Percentiles rank a stretch among this genome's conserved stretches.
Evolutionary conservation across 2,113 vertebrate species (phyloP).

Genomic region (Progne subis): DNA sequence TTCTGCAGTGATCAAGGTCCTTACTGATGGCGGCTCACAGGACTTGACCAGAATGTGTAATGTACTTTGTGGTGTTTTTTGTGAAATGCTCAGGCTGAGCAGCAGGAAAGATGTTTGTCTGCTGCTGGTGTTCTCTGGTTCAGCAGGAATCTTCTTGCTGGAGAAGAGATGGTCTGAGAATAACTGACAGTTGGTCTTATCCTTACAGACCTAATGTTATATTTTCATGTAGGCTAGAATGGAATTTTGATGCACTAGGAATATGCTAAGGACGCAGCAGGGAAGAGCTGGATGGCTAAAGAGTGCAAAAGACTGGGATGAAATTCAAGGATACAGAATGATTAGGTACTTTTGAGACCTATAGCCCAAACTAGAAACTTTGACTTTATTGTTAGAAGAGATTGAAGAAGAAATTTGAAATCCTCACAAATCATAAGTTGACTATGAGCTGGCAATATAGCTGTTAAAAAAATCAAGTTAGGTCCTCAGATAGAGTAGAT

Average conservation of each 20-base stretch:
- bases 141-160: background rate
- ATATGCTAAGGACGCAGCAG: background rate
- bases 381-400: background rate
- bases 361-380: background rate
- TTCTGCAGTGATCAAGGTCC: background rate
- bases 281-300: background rate
- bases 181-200: background rate
- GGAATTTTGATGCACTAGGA: background rate
- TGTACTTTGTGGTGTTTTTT: background rate
- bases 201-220: background rate
- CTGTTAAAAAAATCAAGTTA: background rate
- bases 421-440: background rate
- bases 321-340: background rate
- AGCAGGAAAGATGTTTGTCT: background rate
- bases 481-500: background rate
- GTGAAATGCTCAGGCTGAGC: background rate
- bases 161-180: background rate
- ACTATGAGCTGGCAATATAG: background rate
- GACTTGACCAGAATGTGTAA: background rate
- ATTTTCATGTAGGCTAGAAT: background rate
- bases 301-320: background rate
- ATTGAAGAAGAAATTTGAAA: background rate
- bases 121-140: background rate
- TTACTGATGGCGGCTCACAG: background rate
- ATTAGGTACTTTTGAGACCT: background rate